A percentile compares a stretch with the other conserved stretches of the same genome.
Evolutionary conservation across 2,888 invertebrate genomes (phyloP).

Genomic region (Synanthedon myopaeformis): DNA sequence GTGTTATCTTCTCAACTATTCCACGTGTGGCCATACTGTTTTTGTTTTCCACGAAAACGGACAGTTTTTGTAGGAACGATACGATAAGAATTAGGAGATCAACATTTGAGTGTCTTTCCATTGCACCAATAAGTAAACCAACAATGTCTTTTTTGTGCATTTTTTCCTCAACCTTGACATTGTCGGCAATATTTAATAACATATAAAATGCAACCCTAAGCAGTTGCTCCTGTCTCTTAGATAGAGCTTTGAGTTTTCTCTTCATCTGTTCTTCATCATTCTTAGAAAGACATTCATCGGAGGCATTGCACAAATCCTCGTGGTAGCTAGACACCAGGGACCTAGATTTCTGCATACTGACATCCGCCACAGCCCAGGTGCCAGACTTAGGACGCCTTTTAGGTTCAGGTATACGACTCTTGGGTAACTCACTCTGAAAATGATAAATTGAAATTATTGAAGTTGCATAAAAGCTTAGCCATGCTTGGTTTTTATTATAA

Average conservation of each 20-base stretch:
- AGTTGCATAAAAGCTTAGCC: no score
- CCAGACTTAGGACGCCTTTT: constrained; percentile 82
- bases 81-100: constrained; percentile 91
- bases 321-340: constrained; percentile 77
- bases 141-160: constrained; percentile 95
- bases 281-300: constrained; percentile 57
- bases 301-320: constrained; percentile 71
- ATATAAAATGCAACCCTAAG: constrained; percentile 92
- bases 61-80: constrained; percentile 94
- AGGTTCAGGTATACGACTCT: constrained; percentile 78
- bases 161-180: constrained; percentile 95
- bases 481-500: no score
- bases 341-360: constrained; percentile 68
- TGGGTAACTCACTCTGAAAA: constrained; percentile 73
- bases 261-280: constrained; percentile 82
- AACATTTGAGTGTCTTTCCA: constrained; percentile 87
- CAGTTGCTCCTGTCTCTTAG: constrained; percentile 93
- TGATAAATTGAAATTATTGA: background rate
- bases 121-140: constrained; percentile 84
- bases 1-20: constrained; percentile 86
- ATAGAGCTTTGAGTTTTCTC: constrained; percentile 82
- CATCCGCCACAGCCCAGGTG: constrained; percentile 73
- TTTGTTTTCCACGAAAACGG: constrained; percentile 94
- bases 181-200: constrained; percentile 94
- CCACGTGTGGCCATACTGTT: constrained; percentile 87